Evolutionary conservation across 2,797 vertebrate species (phyloP).

Genomic region (Sebastes itinus): DNA sequence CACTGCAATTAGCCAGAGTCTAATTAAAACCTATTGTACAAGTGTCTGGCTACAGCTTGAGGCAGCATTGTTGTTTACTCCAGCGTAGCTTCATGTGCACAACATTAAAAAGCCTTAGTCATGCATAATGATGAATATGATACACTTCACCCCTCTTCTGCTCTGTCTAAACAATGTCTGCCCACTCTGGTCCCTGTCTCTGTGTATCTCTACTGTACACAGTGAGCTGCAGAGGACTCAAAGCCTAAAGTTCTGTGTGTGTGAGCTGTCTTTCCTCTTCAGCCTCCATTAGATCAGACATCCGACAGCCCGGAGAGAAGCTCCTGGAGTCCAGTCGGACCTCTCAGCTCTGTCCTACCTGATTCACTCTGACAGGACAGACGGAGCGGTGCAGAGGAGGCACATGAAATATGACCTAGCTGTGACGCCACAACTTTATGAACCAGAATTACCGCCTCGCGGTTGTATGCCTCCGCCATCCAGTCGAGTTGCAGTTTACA

Average conservation of each 20-base stretch:
- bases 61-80: constrained; percentile 15
- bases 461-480: too few species aligned
- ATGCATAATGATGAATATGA: neutral
- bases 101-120: neutral
- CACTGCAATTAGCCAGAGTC: constrained; percentile 1
- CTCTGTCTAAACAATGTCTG: constrained; percentile 22
- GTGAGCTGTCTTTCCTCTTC: constrained; percentile 48
- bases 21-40: constrained; percentile 26
- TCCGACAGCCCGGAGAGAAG: constrained; percentile 48
- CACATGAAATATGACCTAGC: constrained; percentile 29
- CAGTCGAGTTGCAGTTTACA: neutral
- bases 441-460: neutral
- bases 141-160: neutral
- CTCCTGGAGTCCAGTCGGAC: constrained; percentile 60
- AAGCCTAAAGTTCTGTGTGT: constrained; percentile 6
- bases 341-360: constrained; percentile 40
- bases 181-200: constrained; percentile 14
- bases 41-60: constrained; percentile 7
- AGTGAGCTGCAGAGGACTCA: constrained; percentile 22
- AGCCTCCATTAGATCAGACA: constrained; percentile 67
- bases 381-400: constrained; percentile 12
- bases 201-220: constrained; percentile 10
- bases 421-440: neutral
- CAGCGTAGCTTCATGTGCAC: neutral
- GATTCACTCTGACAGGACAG: constrained; percentile 63